Evolutionary conservation across 2,888 invertebrate species (phyloP).

Genomic region (Schizaphis graminum): DNA sequence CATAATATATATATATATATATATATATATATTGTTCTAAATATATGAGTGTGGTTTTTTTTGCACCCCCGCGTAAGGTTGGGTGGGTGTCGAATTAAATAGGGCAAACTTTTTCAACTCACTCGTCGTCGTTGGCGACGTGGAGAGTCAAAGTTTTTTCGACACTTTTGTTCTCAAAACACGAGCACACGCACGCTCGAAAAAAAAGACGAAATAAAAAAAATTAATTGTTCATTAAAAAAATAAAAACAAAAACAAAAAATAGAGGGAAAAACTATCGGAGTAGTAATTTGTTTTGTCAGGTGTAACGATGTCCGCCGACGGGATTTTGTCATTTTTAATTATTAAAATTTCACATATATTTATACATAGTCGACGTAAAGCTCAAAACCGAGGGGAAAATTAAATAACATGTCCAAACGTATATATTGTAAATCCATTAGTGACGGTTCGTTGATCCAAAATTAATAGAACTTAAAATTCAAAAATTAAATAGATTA

Average conservation of each 20-base stretch:
- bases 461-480: conserved; percentile 31
- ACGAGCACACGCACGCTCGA: neutral
- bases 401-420: conserved; percentile 52
- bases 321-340: conserved; percentile 56
- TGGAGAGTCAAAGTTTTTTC: conserved; percentile 45
- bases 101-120: conserved; percentile 59
- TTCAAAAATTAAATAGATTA: neutral
- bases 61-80: neutral
- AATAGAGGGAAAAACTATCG: neutral
- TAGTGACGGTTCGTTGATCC: neutral
- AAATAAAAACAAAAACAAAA: neutral
- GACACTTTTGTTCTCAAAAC: conserved; percentile 38
- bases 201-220: conserved; percentile 35
- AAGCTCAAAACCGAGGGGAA: conserved; percentile 29
- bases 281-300: conserved; percentile 59
- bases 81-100: conserved; percentile 55
- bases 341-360: conserved; percentile 47
- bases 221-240: conserved; percentile 59
- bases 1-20: neutral
- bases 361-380: conserved; percentile 20
- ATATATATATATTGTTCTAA: conserved; percentile 22
- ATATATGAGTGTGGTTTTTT: conserved; percentile 63
- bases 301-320: neutral
- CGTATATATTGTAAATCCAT: conserved; percentile 8
- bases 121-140: neutral